Base-by-base conservation (phyloP, 35 echinoderm and acorn worm species). In the Hemicentrotus pulcherrimus region DNA sequence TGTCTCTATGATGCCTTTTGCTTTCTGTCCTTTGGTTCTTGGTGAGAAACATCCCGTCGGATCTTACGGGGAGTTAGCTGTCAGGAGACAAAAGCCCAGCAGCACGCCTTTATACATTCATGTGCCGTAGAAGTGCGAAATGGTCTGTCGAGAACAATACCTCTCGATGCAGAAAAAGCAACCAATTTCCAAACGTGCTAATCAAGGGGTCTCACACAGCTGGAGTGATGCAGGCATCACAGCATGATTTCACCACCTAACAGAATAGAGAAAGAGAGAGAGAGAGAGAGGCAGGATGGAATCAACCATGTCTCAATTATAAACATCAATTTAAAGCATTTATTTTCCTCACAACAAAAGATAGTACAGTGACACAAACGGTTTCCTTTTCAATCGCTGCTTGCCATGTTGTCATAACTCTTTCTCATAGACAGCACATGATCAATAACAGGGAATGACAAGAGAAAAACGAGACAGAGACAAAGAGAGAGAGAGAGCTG, bases 91-190 rank as follows among this genome's bases (percentile, higher is more conserved):
- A 90, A 16, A 90, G 46, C 88, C 24, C 88, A 90, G 88, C 88
- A 47, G 88, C 46, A 90, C 88, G 32, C 88, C 88, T 90, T 90
- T 90, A 78, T 78, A 90, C 88, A 90, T 90, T 90, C 32, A 90
- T 90, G 88, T 90, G 88, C 88, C 32, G 31, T 22, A 90, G 32
- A 16, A 47, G 88, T 90, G 88, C 46, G 88, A 90, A 35, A 35
- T 90, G 32, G 2, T 47, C 32, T 90, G 88, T 19, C 4, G 4
- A 45, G 88, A 90, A 90, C 88, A 90, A 90, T 90, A 47, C 12
- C 88, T 47, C 88, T 11, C 32, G 18, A 10, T 90, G 88, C 46
- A 45, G 88, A 45, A 90, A 90, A 33, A 15, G 46, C 32, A 90
- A 33, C 88, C 32, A 90, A 45, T 90, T 90, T 47, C 88, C 88